Percentiles rank a stretch among this genome's conserved stretches.
Conservation (phyloP, 2,113 vertebrate genomes). For the Hiodon tergisus region DNA sequence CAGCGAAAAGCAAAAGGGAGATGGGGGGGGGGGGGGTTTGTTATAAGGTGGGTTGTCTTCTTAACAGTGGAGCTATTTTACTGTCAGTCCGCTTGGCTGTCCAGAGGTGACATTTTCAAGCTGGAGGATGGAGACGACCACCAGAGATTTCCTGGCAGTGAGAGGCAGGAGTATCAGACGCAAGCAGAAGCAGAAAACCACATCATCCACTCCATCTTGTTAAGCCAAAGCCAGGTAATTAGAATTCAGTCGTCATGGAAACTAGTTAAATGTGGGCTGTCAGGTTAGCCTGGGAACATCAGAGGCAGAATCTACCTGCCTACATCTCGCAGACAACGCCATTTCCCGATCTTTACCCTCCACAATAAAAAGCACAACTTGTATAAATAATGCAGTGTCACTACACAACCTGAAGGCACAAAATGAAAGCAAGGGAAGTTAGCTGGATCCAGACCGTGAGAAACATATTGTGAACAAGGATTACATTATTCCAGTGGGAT, state of each 20-base stretch:
- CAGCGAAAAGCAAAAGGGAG: slow-evolving; percentile 18
- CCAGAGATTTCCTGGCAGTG: neutral
- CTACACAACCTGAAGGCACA: neutral
- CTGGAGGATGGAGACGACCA: neutral
- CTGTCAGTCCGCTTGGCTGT: slow-evolving; percentile 20
- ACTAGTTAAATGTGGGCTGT: slow-evolving; percentile 85
- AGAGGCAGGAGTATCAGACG: neutral
- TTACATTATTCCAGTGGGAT: no score
- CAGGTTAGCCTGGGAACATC: slow-evolving; percentile 79
- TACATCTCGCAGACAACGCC: neutral
- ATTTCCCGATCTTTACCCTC: neutral
- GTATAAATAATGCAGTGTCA: slow-evolving; percentile 10
- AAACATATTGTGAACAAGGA: neutral
- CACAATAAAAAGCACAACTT: neutral
- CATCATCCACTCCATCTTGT: slow-evolving; percentile 68
- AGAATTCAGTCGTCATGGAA: slow-evolving; percentile 92
- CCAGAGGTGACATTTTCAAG: slow-evolving; percentile 5
- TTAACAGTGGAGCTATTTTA: slow-evolving; percentile 49
- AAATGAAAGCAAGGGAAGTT: neutral
- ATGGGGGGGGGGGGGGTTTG: slow-evolving; percentile 18
- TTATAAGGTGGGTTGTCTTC: slow-evolving; percentile 37
- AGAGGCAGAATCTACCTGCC: slow-evolving; percentile 38
- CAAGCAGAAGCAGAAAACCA: slow-evolving; percentile 30
- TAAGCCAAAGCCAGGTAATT: slow-evolving; percentile 69
- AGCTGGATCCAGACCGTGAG: neutral